These are phyloP conservation scores for Eleutherodactylus coqui DNA, from an alignment of 2,797 vertebrate species.

Conservation along the genomic window DNA sequence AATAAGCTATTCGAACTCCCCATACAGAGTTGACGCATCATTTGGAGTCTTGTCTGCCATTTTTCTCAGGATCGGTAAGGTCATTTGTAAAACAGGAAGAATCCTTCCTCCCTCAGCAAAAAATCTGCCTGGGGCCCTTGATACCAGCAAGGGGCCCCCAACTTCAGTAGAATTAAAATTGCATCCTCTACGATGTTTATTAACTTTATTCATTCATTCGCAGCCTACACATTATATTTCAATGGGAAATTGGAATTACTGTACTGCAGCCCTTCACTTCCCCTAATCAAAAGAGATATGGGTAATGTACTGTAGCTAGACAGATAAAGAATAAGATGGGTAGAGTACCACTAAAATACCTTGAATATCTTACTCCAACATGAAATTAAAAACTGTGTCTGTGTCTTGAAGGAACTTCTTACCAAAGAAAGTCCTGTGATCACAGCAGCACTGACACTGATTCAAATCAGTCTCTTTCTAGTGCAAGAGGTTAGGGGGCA, in stretches of 20 bases:
- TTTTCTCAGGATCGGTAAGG: too few relatives aligned
- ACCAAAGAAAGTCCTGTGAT: neutral
- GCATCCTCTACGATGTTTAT: neutral
- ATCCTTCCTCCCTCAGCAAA: too few relatives aligned
- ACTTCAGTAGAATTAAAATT: neutral
- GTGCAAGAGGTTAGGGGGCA: too few relatives aligned
- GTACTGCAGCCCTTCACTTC: neutral
- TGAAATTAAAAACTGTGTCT: neutral
- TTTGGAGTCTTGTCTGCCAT: too few relatives aligned
- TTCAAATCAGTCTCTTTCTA: too few relatives aligned
- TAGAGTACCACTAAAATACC: neutral
- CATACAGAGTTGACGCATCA: too few relatives aligned
- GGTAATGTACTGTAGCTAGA: too few relatives aligned
- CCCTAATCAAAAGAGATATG: neutral
- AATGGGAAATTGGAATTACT: neutral
- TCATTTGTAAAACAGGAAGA: too few relatives aligned
- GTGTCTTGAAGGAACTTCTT: neutral
- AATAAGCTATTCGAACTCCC: too few relatives aligned
- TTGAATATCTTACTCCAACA: neutral
- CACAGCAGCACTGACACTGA: neutral
- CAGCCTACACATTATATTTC: neutral
- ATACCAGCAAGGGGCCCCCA: too few relatives aligned
- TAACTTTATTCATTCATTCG: neutral
- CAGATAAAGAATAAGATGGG: neutral
- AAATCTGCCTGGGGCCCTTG: too few relatives aligned